phyloP scores from a whole-genome alignment of 2,113 vertebrate genomes.

The Prionailurus viverrinus region DNA sequence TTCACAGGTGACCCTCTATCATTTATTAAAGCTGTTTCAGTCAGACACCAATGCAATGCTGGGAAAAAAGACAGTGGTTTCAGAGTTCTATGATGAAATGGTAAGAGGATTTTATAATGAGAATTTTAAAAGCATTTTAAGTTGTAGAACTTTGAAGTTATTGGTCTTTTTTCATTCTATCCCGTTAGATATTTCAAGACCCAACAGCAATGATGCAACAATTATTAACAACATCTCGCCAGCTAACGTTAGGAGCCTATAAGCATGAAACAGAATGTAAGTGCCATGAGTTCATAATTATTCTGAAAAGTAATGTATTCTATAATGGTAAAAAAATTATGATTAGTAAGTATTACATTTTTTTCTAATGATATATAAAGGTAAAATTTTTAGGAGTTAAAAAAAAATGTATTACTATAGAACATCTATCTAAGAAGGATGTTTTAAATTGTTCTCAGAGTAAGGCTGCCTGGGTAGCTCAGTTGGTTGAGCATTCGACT shows the following conservation, averaged over 20 bases:
- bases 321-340: neutral
- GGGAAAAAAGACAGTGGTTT: constrained; percentile 98
- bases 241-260: constrained; percentile 97
- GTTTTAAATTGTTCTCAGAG: constrained; percentile 40
- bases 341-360: neutral
- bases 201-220: constrained; percentile 99
- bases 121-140: constrained; percentile 52
- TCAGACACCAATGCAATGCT: constrained; percentile 98
- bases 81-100: constrained; percentile 99
- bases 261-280: constrained; percentile 99
- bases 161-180: neutral
- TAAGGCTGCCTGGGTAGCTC: neutral
- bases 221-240: constrained; percentile 96
- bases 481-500: no score
- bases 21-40: constrained; percentile 98
- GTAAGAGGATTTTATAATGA: constrained; percentile 84
- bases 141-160: constrained; percentile 43
- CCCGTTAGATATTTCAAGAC: constrained; percentile 97
- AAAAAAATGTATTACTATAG: neutral
- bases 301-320: constrained; percentile 28
- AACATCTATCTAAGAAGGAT: neutral
- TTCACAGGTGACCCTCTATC: constrained; percentile 96
- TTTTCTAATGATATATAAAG: neutral
- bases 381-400: constrained; percentile 12
- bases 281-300: constrained; percentile 78